These are phyloP conservation scores for Eurytoma adleriae DNA, from an alignment of 2,888 invertebrate genomes.

Conservation along the genomic window DNA sequence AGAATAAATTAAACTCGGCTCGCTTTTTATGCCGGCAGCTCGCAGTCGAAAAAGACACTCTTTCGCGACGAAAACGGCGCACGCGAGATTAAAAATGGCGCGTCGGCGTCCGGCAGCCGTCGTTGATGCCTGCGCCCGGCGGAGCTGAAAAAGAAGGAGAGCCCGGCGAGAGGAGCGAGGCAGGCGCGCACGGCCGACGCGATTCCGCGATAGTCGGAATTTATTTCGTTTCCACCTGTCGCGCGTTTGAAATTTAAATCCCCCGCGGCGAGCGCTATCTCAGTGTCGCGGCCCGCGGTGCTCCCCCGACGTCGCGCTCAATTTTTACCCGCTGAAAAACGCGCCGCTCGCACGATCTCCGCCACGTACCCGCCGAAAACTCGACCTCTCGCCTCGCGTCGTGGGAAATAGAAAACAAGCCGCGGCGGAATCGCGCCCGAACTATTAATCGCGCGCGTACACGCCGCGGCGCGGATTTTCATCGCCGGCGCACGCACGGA, in stretches of 20 bases:
- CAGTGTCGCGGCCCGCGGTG: background rate
- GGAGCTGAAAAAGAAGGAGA: slow-evolving; percentile 5
- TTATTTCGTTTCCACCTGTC: slow-evolving; percentile 62
- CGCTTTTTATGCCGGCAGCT: background rate
- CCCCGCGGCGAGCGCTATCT: slow-evolving; percentile 55
- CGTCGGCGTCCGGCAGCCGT: background rate
- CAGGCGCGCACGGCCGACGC: background rate
- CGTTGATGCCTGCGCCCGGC: background rate
- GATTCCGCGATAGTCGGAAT: slow-evolving; percentile 61
- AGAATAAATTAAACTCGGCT: slow-evolving; percentile 3
- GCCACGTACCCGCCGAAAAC: too few species aligned
- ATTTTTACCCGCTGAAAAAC: slow-evolving; percentile 10
- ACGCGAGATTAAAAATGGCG: slow-evolving; percentile 27
- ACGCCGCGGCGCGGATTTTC: too few species aligned
- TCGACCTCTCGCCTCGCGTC: background rate
- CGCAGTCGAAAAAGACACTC: background rate
- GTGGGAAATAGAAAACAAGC: slow-evolving; percentile 21
- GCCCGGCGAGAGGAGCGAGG: background rate
- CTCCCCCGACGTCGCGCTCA: slow-evolving; percentile 8
- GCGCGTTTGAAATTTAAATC: slow-evolving; percentile 58
- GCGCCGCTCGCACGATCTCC: too few species aligned
- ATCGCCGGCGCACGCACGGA: background rate
- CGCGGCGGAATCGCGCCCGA: background rate
- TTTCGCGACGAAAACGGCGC: slow-evolving; percentile 15
- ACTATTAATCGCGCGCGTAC: background rate